A percentile compares a stretch with the other conserved stretches of the same genome.
Evolutionary conservation across 2,113 vertebrate genomes (phyloP).

Genomic region (Anolis sagrei): DNA sequence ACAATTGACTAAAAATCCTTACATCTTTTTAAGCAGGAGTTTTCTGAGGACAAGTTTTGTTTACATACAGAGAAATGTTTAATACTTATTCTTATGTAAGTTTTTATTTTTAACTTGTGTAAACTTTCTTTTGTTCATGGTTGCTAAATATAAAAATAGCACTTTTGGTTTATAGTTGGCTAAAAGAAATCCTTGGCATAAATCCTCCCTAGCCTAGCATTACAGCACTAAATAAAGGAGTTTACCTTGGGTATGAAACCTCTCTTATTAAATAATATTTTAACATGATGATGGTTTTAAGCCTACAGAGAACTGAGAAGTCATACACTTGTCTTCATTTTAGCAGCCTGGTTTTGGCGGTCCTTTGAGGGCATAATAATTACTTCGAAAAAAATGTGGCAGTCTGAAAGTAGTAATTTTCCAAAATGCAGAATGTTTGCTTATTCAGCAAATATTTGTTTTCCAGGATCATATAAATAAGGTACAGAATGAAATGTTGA

Average conservation of each 20-base stretch:
- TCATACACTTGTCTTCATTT: accelerated
- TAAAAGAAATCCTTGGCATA: not conserved
- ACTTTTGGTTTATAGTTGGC: slow-evolving; percentile 21
- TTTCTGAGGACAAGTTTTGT: not conserved
- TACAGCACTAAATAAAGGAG: accelerated
- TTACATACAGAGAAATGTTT: not conserved
- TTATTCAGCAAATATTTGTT: slow-evolving; percentile 56
- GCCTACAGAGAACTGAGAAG: not conserved
- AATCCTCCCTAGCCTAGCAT: not conserved
- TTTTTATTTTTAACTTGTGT: slow-evolving; percentile 8
- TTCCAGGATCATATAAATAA: slow-evolving; percentile 39
- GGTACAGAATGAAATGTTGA: slow-evolving; percentile 28
- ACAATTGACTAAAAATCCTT: not conserved
- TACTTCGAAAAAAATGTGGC: not conserved
- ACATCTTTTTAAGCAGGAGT: not conserved
- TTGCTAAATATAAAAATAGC: slow-evolving; percentile 14
- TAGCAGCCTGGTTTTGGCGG: not conserved
- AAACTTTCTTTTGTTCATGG: not conserved
- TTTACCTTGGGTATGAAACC: not conserved
- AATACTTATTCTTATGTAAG: slow-evolving; percentile 13
- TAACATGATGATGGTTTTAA: not conserved
- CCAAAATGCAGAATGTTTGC: slow-evolving; percentile 14
- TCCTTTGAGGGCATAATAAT: not conserved
- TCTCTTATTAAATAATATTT: not conserved
- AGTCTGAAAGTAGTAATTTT: slow-evolving; percentile 34